Evolutionary conservation across 2,888 invertebrate genomes (phyloP).

Genomic region (Lathronympha strigana): DNA sequence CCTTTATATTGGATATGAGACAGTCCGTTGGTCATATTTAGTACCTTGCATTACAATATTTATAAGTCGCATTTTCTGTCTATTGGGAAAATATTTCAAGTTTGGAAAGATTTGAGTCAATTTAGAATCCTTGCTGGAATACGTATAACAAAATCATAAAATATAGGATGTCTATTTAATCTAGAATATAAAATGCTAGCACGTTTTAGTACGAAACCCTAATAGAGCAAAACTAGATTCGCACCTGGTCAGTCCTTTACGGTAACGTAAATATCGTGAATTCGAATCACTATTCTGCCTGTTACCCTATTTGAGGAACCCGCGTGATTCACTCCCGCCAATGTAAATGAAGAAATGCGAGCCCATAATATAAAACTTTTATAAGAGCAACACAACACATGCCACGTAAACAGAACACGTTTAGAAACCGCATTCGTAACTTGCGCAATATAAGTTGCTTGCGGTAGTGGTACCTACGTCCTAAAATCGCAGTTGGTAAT

Average conservation of each 20-base stretch:
- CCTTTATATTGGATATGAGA: conserved; percentile 33
- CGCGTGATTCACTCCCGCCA: conserved; percentile 52
- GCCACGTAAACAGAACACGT: conserved; percentile 44
- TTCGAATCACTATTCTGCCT: conserved; percentile 10
- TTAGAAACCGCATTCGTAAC: conserved; percentile 41
- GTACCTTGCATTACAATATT: conserved; percentile 36
- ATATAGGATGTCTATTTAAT: background rate
- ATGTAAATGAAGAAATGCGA: conserved; percentile 60
- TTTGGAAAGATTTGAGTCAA: background rate
- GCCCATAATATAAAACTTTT: conserved; percentile 54
- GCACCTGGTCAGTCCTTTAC: background rate
- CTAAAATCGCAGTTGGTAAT: conserved; percentile 46
- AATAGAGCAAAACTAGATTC: conserved; percentile 3
- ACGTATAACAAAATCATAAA: background rate
- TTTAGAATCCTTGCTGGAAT: background rate
- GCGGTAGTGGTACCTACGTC: conserved; percentile 37
- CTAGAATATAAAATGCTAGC: conserved; percentile 1
- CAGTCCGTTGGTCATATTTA: conserved; percentile 30
- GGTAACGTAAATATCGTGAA: conserved; percentile 1
- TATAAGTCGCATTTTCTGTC: conserved; percentile 15
- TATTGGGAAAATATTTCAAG: background rate
- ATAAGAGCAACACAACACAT: conserved; percentile 47
- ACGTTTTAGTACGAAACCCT: background rate
- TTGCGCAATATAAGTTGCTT: conserved; percentile 43
- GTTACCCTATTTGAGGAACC: conserved; percentile 3